These are phyloP conservation scores for Oxyscelio sp. DNA, from an alignment of 2,888 invertebrate genomes.

Conservation along the genomic window DNA sequence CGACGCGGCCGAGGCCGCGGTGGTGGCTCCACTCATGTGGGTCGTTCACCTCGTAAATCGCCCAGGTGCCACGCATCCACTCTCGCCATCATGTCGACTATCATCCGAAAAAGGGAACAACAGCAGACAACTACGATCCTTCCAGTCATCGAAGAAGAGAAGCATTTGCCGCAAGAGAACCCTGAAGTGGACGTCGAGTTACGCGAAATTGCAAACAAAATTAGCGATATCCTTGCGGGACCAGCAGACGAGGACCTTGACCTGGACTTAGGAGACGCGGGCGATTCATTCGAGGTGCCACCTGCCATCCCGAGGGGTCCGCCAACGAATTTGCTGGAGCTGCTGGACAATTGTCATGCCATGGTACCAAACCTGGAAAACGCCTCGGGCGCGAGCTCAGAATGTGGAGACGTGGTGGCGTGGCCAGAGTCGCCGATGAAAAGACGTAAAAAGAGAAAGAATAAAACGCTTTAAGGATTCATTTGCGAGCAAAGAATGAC, in stretches of 20 bases:
- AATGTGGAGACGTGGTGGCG: slow-evolving; percentile 84
- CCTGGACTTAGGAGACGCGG: slow-evolving; percentile 21
- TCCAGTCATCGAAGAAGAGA: slow-evolving; percentile 78
- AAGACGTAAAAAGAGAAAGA: slow-evolving; percentile 91
- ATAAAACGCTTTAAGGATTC: too few relatives aligned
- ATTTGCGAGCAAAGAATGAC: too few relatives aligned
- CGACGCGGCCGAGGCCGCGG: slow-evolving; percentile 76
- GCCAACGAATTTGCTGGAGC: slow-evolving; percentile 84
- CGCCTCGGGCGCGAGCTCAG: slow-evolving; percentile 87
- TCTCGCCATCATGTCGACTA: slow-evolving; percentile 92
- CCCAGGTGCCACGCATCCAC: slow-evolving; percentile 97
- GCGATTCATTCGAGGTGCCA: slow-evolving; percentile 63
- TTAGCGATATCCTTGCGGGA: slow-evolving; percentile 88
- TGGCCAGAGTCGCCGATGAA: slow-evolving; percentile 86
- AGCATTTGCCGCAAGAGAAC: slow-evolving; percentile 74
- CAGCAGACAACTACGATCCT: too few relatives aligned
- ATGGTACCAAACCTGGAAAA: slow-evolving; percentile 82
- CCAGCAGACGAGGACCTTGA: slow-evolving; percentile 84
- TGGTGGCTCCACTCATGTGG: slow-evolving; percentile 77
- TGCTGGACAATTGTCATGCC: slow-evolving; percentile 86
- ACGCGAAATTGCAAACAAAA: slow-evolving; percentile 87
- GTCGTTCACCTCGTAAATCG: slow-evolving; percentile 93
- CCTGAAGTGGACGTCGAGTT: slow-evolving; percentile 84
- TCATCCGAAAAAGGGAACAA: slow-evolving; percentile 86
- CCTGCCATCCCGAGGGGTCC: slow-evolving; percentile 81